A percentile compares a stretch with the other conserved stretches of the same genome.
Conservation (phyloP, 2,797 vertebrate species). For the Phataginus tricuspis region DNA sequence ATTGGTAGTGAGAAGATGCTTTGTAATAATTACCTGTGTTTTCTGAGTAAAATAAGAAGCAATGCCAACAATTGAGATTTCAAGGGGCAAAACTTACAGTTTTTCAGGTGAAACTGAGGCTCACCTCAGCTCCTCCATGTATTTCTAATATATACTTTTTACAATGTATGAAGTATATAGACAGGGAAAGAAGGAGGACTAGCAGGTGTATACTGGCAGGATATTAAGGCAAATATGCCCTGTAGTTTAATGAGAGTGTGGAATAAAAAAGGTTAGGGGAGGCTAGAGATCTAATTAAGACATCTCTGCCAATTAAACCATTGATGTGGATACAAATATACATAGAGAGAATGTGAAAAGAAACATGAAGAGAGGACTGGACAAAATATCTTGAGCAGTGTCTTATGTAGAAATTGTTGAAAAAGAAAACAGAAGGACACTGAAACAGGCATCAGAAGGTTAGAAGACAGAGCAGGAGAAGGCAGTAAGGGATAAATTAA, state of each 20-base stretch:
- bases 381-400: not conserved
- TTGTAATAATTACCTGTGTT: not conserved
- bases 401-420: not conserved
- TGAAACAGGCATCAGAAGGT: not conserved
- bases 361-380: not conserved
- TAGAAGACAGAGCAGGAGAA: not conserved
- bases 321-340: not conserved
- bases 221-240: not conserved
- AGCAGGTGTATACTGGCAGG: not conserved
- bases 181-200: not conserved
- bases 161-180: not conserved
- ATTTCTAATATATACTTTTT: not conserved
- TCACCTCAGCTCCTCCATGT: not conserved
- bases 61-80: not conserved
- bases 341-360: not conserved
- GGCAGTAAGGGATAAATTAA: not conserved
- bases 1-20: not conserved
- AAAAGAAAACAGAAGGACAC: not conserved
- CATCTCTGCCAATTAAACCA: not conserved
- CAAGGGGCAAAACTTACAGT: not conserved
- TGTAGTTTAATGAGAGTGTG: not conserved
- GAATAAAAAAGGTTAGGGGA: not conserved
- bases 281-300: not conserved
- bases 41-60: not conserved
- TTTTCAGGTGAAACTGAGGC: not conserved